Base-by-base conservation (phyloP, 2,797 vertebrate genomes). In the Orestias chungarensis region DNA sequence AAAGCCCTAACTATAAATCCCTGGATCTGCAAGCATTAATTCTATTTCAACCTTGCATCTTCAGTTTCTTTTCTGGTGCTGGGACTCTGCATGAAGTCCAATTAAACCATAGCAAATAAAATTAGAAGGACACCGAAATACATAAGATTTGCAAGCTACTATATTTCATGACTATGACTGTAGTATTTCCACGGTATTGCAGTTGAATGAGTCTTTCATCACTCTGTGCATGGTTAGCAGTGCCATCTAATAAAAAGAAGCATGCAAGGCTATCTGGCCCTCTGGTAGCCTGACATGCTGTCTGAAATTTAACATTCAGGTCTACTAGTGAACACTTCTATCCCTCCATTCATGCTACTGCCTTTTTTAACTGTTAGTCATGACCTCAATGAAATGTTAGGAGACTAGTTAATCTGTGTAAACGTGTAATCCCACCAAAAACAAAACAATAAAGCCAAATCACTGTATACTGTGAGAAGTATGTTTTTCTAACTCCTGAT, bases 191-290 rank as follows among this genome's bases (percentile, higher is more conserved):
- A n/a, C 27, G n/a, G 29, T 35, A 31, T 33, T 44, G 10, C 52
- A 3, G 14, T 73, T 73, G 50, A 27, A 46, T 15, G 25, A 14
- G 31, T 25, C 27, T 73, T 73, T 55, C 71, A 66, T 73, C 71
- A 73, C 40, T 25, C 27, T 47, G 8, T 38, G 27, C 8, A 61
- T 35, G 25, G 44, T 40, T 40, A 40, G 8, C 27, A 62, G 55
- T 66, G 61, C 42, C 40, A 20, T 38, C 35, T 64, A 31, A 43
- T 20, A 65, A 29, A 25, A 33, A 44, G 40, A 46, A 27, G 61
- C 15, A 27, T 38, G 17, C 17, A 20, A 42, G 50, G 50, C 9
- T 20, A 43, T 55, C 38, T 55, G 38, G 29, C 66, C 11, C 27
- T n/a, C 3, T 40, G 35, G 15, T 62, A 40, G 40, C 23, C 35